Percentiles rank a stretch among this genome's conserved stretches.
Conservation (phyloP, 2,888 invertebrate genomes). For the Xylota segnis region DNA sequence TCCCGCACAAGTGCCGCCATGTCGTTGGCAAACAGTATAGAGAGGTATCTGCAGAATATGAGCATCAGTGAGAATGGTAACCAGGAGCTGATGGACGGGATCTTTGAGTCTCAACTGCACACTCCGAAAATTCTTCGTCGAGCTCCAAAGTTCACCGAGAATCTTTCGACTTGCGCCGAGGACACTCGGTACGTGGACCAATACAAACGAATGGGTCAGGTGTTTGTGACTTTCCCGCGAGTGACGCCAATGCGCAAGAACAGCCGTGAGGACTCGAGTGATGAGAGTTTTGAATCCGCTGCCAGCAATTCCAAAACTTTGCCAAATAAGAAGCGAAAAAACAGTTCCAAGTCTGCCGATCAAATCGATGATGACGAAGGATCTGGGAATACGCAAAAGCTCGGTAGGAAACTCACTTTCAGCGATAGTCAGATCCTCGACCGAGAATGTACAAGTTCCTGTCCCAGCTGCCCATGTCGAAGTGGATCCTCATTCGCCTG, state of each 20-base stretch:
- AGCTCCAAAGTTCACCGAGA: slow-evolving; percentile 88
- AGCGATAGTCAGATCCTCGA: slow-evolving; percentile 83
- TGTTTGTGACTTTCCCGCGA: slow-evolving; percentile 84
- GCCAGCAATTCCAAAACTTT: slow-evolving; percentile 81
- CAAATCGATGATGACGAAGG: slow-evolving; percentile 85
- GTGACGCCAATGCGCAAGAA: slow-evolving; percentile 79
- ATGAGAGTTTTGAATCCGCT: slow-evolving; percentile 85
- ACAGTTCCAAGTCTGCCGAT: slow-evolving; percentile 86
- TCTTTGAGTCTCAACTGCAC: slow-evolving; percentile 85
- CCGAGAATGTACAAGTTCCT: slow-evolving; percentile 81
- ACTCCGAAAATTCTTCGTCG: slow-evolving; percentile 87
- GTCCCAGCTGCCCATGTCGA: slow-evolving; percentile 82
- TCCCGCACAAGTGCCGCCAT: slow-evolving; percentile 88
- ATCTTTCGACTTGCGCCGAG: slow-evolving; percentile 88
- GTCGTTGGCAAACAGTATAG: slow-evolving; percentile 83
- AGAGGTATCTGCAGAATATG: slow-evolving; percentile 82
- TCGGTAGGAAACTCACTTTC: slow-evolving; percentile 83
- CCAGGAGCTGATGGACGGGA: slow-evolving; percentile 81
- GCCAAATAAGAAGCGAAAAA: slow-evolving; percentile 75
- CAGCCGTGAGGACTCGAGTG: slow-evolving; percentile 83
- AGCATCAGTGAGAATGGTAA: slow-evolving; percentile 78
- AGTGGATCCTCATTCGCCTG: slow-evolving; percentile 78
- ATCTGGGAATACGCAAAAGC: slow-evolving; percentile 79
- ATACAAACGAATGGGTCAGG: slow-evolving; percentile 86
- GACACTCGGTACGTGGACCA: slow-evolving; percentile 86